Conservation (phyloP, 1,140 invertebrate species). For the Drosophila pallidifrons region DNA sequence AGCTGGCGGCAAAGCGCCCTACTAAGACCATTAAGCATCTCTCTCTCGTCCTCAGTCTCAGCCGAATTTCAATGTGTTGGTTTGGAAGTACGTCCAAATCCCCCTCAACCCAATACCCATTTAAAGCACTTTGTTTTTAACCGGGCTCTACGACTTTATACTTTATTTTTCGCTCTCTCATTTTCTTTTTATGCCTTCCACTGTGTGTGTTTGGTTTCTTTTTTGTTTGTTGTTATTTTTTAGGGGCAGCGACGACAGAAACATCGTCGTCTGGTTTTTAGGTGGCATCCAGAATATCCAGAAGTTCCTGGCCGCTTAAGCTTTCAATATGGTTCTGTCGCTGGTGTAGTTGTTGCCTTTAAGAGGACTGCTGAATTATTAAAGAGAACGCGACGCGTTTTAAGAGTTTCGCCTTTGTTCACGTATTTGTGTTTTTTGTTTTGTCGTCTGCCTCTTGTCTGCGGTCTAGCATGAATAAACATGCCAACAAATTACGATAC, state of each 20-base stretch:
- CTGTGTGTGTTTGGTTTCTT: too few species aligned
- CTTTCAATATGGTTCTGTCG: slow-evolving; percentile 64
- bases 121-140: slow-evolving; percentile 62
- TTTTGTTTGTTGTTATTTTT: not conserved
- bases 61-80: slow-evolving; percentile 17
- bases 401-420: slow-evolving; percentile 57
- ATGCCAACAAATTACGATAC: slow-evolving; percentile 70
- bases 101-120: slow-evolving; percentile 40
- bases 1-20: slow-evolving; percentile 60
- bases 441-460: slow-evolving; percentile 68
- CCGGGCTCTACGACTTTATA: slow-evolving; percentile 27
- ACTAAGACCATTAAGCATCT: slow-evolving; percentile 61
- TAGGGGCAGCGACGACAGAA: slow-evolving; percentile 18
- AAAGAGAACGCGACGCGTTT: slow-evolving; percentile 37
- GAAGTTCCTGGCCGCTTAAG: slow-evolving; percentile 61
- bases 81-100: not conserved
- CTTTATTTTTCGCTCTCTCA: slow-evolving; percentile 11
- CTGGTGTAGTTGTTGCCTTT: slow-evolving; percentile 11
- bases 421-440: slow-evolving; percentile 63
- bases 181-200: slow-evolving; percentile 17
- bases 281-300: slow-evolving; percentile 24
- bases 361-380: slow-evolving; percentile 66
- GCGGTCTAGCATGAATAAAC: slow-evolving; percentile 66
- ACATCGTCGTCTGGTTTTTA: slow-evolving; percentile 49
- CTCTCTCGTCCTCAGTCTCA: slow-evolving; percentile 2